Conservation (phyloP, 2,113 vertebrate genomes). For the Rissa tridactyla region DNA sequence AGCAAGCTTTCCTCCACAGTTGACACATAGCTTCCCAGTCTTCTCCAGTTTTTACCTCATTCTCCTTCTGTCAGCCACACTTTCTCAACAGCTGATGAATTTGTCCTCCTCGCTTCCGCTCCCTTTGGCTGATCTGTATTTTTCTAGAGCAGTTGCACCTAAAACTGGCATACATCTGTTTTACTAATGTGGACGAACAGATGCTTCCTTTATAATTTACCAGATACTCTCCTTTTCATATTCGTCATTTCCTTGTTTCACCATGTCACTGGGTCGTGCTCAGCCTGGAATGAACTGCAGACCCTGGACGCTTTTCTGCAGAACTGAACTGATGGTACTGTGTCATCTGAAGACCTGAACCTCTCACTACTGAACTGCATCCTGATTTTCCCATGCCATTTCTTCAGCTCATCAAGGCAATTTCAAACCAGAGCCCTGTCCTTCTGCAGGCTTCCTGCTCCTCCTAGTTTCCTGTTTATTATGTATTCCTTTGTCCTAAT, state of each 20-base stretch:
- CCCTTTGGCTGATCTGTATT: neutral
- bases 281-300: neutral
- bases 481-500: neutral
- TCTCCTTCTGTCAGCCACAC: neutral
- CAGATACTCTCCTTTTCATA: neutral
- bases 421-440: neutral
- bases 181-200: neutral
- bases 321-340: neutral
- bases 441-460: neutral
- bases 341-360: neutral
- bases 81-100: neutral
- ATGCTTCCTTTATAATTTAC: neutral
- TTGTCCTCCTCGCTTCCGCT: neutral
- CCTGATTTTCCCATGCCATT: neutral
- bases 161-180: neutral
- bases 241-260: neutral
- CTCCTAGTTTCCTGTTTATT: neutral
- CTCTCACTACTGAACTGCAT: neutral
- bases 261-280: fast-evolving
- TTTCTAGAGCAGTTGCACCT: neutral
- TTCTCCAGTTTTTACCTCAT: neutral
- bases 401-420: neutral
- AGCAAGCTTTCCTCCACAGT: neutral
- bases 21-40: neutral
- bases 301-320: neutral